These are phyloP conservation scores for Stichodactyla mertensii DNA, from an alignment of 64 coral and sea anemone species.

Conservation along the genomic window DNA sequence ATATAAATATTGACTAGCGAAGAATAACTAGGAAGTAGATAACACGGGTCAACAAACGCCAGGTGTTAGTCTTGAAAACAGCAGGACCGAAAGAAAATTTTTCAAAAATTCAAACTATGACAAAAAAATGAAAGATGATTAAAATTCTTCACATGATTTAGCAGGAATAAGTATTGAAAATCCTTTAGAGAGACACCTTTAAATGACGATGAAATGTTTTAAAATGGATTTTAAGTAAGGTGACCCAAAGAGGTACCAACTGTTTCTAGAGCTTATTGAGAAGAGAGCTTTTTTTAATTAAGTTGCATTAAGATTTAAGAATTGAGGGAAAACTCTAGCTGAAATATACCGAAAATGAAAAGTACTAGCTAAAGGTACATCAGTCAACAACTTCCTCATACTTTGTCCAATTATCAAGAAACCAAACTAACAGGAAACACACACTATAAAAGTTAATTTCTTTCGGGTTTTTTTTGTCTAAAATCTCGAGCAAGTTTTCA, in stretches of 20 bases:
- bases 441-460: background rate
- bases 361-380: background rate
- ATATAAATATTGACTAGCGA: no score
- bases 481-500: no score
- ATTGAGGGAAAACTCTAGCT: background rate
- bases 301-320: background rate
- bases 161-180: no score
- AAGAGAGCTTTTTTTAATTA: background rate
- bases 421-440: background rate
- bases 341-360: background rate
- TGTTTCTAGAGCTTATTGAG: background rate
- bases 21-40: no score
- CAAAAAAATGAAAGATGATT: no score
- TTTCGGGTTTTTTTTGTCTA: no score
- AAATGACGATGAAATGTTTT: background rate
- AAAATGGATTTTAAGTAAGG: background rate
- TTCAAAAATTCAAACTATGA: no score
- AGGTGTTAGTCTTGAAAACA: no score
- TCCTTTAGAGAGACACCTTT: no score
- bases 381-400: background rate
- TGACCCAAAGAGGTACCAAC: background rate
- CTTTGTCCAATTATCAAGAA: background rate
- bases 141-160: no score
- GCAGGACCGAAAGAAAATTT: no score
- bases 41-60: no score